Base-by-base conservation (phyloP, 1,140 invertebrate species). In the Akabosia matsudoensis region DNA sequence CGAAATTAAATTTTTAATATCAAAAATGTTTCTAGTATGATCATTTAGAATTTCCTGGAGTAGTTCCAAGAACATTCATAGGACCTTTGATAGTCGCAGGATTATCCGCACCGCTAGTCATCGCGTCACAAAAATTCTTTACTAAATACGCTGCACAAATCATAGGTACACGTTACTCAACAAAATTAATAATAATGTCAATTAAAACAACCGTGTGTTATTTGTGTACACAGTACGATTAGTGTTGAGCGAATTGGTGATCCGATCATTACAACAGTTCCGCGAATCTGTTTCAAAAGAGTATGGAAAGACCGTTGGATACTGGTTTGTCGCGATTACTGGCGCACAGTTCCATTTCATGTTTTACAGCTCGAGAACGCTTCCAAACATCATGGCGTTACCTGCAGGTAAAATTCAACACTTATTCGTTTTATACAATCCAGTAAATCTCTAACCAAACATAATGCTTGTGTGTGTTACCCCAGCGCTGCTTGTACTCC, bases 31-130 rank as follows among this genome's bases (percentile, higher is more conserved):
- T 90, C 84, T 85, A 98, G 95, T 99, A 98, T 87, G 97, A 99
- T 87, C 97, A 99, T 87, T 88, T 93, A 84, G 93, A 98, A 84
- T 99, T 97, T 88, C 97, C 97, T 82, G 97, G 98, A 74, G 97
- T 99, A 80, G 97, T 99, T 70, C 97, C 97, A 64, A 89, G 98
- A 81, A 95, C 95, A 56, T 99, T 99, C 87, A 84, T 98, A 70
- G 97, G 97, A 51, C 93, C 97, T 52, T 84, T 99, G n/a, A 84
- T 93, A 70, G 88, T 99, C 80, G 91, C 95, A 0, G 83, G 89
- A 37, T 80, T 97, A 37, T 90, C 93, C n/a, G 89, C 89, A 67
- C 96, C 95, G 54, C 83, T 94, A 85, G 89, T 92, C 70, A 85
- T 88, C 54, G 79, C 92, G 52, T 85, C 93, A 52, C 87, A 92